phyloP scores from a whole-genome alignment of 1,140 invertebrate genomes.

The Lordiphosa mommai region DNA sequence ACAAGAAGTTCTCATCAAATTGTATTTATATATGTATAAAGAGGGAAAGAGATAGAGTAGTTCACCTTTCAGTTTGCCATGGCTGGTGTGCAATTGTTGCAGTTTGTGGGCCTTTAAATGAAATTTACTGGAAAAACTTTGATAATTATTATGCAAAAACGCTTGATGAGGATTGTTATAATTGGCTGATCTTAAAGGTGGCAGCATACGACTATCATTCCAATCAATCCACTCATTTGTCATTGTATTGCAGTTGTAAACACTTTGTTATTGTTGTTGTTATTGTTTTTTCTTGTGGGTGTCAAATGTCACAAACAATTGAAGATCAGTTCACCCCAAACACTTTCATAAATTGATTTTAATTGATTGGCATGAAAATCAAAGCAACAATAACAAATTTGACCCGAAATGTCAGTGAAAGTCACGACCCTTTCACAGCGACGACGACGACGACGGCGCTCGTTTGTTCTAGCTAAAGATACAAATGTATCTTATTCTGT shows the following conservation, averaged over 20 bases:
- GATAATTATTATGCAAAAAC: conserved; percentile 60
- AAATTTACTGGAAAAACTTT: conserved; percentile 61
- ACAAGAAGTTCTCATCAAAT: too few species aligned
- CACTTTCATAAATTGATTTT: conserved; percentile 46
- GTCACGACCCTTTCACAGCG: conserved; percentile 54
- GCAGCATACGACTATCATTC: conserved; percentile 73
- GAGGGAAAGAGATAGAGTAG: too few species aligned
- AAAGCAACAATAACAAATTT: conserved; percentile 50
- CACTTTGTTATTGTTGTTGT: conserved; percentile 9
- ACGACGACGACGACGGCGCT: not conserved
- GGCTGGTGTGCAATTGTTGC: conserved; percentile 63
- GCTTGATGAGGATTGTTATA: conserved; percentile 52
- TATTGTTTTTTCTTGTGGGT: conserved; percentile 34
- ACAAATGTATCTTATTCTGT: conserved; percentile 55
- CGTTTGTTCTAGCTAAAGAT: conserved; percentile 28
- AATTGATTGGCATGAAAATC: conserved; percentile 74
- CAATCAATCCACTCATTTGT: conserved; percentile 80
- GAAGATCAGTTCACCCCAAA: conserved; percentile 3
- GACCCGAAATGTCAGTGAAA: conserved; percentile 72
- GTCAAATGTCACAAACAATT: conserved; percentile 61
- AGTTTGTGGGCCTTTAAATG: conserved; percentile 66
- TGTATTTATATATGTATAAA: too few species aligned
- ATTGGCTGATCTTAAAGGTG: conserved; percentile 63
- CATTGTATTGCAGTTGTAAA: conserved; percentile 50
- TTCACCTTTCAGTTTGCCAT: conserved; percentile 64